phyloP scores from a whole-genome alignment of 2,888 invertebrate genomes.

The Meta bourneti region DNA sequence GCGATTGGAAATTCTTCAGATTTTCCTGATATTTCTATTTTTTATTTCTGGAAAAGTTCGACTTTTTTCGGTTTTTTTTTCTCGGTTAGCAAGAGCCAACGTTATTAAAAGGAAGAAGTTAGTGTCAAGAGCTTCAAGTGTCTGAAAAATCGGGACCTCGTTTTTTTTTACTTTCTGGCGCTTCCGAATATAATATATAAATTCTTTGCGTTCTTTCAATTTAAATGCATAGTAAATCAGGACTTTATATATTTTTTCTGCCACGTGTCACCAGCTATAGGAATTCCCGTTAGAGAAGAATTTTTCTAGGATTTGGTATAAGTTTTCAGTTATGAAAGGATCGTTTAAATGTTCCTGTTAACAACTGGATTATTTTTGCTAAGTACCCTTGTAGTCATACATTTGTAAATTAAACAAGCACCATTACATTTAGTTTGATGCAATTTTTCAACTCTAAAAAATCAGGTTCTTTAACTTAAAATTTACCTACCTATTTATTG shows the following conservation, averaged over 20 bases:
- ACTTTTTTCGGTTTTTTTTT: conserved; percentile 33
- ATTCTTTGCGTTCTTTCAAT: conserved; percentile 33
- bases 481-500: too few species aligned
- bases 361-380: too few species aligned
- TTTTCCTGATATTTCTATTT: conserved; percentile 40
- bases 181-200: conserved; percentile 4
- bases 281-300: not conserved
- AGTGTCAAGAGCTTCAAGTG: conserved; percentile 53
- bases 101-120: conserved; percentile 51
- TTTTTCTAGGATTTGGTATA: not conserved
- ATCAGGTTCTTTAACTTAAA: too few species aligned
- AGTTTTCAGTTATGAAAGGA: not conserved
- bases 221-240: not conserved
- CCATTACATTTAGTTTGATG: too few species aligned
- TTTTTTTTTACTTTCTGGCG: not conserved
- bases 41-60: conserved; percentile 13
- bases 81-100: conserved; percentile 17
- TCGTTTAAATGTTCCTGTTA: too few species aligned
- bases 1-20: conserved; percentile 61
- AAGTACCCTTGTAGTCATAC: too few species aligned
- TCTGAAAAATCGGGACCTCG: not conserved
- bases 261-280: not conserved
- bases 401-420: too few species aligned
- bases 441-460: too few species aligned
- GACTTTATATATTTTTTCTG: not conserved